These are phyloP conservation scores for Cephalophus harveyi DNA, from an alignment of 2,113 vertebrate species.

Conservation along the genomic window DNA sequence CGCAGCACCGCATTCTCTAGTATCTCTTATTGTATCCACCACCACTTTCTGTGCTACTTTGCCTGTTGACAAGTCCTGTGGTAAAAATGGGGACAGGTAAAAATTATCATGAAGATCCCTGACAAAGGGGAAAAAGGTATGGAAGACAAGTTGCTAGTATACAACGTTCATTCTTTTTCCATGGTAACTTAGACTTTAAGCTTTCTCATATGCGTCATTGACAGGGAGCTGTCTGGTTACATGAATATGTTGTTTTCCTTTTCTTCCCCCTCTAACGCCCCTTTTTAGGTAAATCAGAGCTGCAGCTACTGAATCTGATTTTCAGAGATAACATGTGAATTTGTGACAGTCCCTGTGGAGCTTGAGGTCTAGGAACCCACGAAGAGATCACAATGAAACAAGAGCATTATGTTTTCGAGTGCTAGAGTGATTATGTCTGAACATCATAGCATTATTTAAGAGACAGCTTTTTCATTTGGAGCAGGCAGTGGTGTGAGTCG, in stretches of 20 bases:
- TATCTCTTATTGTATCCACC: background rate
- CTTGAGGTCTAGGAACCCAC: constrained; percentile 69
- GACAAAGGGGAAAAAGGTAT: constrained; percentile 37
- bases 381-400: constrained; percentile 72
- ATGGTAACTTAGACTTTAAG: constrained; percentile 65
- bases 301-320: constrained; percentile 67
- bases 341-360: constrained; percentile 67
- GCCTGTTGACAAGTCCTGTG: background rate
- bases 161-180: constrained; percentile 70
- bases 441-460: constrained; percentile 43
- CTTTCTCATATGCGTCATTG: constrained; percentile 65
- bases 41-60: background rate
- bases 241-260: constrained; percentile 61
- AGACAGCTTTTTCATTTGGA: constrained; percentile 27
- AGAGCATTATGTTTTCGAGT: constrained; percentile 58
- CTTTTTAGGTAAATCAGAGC: constrained; percentile 78
- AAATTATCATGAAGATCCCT: constrained; percentile 53
- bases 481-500: background rate
- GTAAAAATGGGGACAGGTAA: background rate
- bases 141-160: constrained; percentile 61
- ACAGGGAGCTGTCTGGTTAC: constrained; percentile 69
- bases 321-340: constrained; percentile 67
- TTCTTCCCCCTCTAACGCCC: background rate
- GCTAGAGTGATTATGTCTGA: constrained; percentile 35
- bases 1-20: background rate